Percentiles rank a stretch among this genome's conserved stretches.
Evolutionary conservation across 2,888 invertebrate species (phyloP).

Genomic region (Drosophila putrida): DNA sequence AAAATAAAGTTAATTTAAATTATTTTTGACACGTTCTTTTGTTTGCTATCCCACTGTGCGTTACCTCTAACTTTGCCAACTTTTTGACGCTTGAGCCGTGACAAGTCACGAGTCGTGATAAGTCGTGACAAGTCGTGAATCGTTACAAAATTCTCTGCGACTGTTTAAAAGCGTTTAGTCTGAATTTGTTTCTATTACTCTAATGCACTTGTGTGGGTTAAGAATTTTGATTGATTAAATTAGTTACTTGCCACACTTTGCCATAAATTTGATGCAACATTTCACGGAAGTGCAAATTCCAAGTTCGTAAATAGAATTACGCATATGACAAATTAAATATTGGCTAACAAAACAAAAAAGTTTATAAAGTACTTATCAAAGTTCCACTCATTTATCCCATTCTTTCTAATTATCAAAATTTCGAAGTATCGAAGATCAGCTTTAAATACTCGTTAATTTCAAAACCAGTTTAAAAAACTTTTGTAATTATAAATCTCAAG

Average conservation of each 20-base stretch:
- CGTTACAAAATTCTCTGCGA: conserved; percentile 48
- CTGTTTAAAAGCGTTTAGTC: conserved; percentile 74
- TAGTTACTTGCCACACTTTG: conserved; percentile 47
- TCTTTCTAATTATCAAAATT: too few species aligned
- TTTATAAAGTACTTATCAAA: too few species aligned
- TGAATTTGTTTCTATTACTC: conserved; percentile 64
- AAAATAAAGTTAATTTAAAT: neutral
- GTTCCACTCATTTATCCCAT: too few species aligned
- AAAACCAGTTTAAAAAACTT: too few species aligned
- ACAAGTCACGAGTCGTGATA: conserved; percentile 33
- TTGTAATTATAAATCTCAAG: too few species aligned
- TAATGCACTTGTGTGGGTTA: neutral
- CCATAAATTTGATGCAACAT: conserved; percentile 38
- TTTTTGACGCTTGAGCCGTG: conserved; percentile 29
- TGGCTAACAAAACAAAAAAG: neutral
- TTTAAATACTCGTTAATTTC: too few species aligned
- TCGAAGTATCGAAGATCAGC: too few species aligned
- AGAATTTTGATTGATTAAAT: conserved; percentile 66
- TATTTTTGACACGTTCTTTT: too few species aligned
- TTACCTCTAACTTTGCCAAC: conserved; percentile 1
- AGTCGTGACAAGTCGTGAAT: conserved; percentile 29
- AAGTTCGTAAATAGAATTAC: neutral
- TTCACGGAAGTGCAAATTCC: neutral
- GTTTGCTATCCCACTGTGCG: neutral
- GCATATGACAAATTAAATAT: neutral